These are phyloP conservation scores for Lepisosteus osseus DNA, from an alignment of 2,113 vertebrate species.

Conservation along the genomic window DNA sequence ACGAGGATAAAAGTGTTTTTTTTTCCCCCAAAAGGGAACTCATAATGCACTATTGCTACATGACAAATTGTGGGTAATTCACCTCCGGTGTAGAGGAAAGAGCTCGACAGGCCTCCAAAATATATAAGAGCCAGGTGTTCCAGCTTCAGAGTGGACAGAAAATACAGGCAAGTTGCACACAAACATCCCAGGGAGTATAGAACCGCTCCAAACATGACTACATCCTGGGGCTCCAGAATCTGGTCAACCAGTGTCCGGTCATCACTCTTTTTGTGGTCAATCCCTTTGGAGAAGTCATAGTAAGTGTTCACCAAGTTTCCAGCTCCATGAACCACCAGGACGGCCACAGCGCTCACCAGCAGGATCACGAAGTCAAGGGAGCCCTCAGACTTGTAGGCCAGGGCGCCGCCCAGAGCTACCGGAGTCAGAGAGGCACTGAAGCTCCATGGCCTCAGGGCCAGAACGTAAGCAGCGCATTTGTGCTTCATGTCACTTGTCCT, in stretches of 20 bases:
- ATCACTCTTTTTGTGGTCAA: slow-evolving; percentile 97
- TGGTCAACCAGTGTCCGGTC: slow-evolving; percentile 94
- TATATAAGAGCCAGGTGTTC: slow-evolving; percentile 95
- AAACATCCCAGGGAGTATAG: slow-evolving; percentile 90
- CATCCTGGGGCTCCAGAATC: slow-evolving; percentile 90
- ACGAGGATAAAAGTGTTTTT: too few relatives aligned
- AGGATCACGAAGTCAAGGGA: slow-evolving; percentile 76
- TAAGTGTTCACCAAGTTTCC: slow-evolving; percentile 97
- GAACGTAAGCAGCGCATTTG: slow-evolving; percentile 87
- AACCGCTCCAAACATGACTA: slow-evolving; percentile 89
- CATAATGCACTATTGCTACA: too few relatives aligned
- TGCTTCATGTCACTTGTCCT: slow-evolving; percentile 61
- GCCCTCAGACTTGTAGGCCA: slow-evolving; percentile 87
- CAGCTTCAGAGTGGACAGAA: slow-evolving; percentile 78
- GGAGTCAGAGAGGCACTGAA: slow-evolving; percentile 93
- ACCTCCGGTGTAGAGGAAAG: slow-evolving; percentile 98
- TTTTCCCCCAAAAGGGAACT: too few relatives aligned
- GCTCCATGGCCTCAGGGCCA: slow-evolving; percentile 92
- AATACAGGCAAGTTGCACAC: slow-evolving; percentile 83
- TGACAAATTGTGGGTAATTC: slow-evolving; percentile 36
- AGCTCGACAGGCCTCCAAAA: slow-evolving; percentile 94
- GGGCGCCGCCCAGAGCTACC: slow-evolving; percentile 86
- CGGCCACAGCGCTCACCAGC: slow-evolving; percentile 82
- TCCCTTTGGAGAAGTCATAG: slow-evolving; percentile 98
- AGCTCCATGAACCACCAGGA: slow-evolving; percentile 89